Conservation (phyloP, 2,888 invertebrate genomes). For the Tipula unca region DNA sequence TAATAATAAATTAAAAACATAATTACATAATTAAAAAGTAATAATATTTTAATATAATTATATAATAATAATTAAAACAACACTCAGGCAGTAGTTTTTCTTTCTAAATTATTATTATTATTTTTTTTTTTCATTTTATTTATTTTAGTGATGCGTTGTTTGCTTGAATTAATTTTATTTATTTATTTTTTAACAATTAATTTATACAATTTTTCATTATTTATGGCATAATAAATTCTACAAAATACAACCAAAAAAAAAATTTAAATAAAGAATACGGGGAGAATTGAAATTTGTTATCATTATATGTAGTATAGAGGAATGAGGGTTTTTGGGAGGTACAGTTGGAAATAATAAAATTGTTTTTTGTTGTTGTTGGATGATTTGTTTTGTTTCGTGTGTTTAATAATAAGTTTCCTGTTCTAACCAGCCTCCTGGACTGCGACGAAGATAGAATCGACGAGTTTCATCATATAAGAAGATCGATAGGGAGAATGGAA, state of each 20-base stretch:
- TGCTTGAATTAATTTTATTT: not conserved
- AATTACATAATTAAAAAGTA: conserved; percentile 14
- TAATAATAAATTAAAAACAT: conserved; percentile 14
- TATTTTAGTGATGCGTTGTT: conserved; percentile 8
- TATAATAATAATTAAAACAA: conserved; percentile 8
- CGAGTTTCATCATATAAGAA: conserved; percentile 98
- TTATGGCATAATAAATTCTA: not conserved
- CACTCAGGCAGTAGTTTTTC: not conserved
- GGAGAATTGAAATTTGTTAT: not conserved
- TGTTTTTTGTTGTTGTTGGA: conserved; percentile 22
- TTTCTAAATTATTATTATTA: conserved; percentile 1
- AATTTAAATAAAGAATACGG: not conserved
- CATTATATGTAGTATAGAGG: not conserved
- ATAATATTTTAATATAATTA: not conserved
- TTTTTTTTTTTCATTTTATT: not conserved
- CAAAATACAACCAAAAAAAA: not conserved
- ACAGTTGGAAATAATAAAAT: conserved; percentile 20
- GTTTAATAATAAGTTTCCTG: conserved; percentile 96
- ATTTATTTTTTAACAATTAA: not conserved
- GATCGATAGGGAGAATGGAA: conserved; percentile 96
- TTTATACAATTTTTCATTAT: not conserved
- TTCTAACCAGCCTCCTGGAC: conserved; percentile 98
- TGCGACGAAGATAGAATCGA: conserved; percentile 93
- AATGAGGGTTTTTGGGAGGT: conserved; percentile 19
- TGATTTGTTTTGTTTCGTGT: conserved; percentile 25